A percentile compares a stretch with the other conserved stretches of the same genome.
These are phyloP conservation scores for Vulpes lagopus DNA, from an alignment of 2,113 vertebrate species.

Conservation along the genomic window DNA sequence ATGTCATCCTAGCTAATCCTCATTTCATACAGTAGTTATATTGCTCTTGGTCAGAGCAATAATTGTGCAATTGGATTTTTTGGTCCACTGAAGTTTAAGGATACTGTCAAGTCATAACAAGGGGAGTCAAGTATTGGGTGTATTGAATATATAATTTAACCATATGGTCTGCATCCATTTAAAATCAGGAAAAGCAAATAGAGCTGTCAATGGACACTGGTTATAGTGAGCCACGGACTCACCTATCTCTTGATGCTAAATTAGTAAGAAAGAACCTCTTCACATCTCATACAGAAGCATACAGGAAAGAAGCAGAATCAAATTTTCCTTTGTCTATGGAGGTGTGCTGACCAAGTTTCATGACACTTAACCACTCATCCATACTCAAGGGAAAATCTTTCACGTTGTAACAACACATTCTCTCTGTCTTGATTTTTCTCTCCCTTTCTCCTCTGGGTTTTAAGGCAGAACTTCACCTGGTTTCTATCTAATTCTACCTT, in stretches of 20 bases:
- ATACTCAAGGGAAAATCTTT: not conserved
- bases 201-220: not conserved
- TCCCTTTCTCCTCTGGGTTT: not conserved
- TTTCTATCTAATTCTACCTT: not conserved
- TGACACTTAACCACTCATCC: not conserved
- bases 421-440: not conserved
- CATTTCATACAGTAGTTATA: constrained; percentile 73
- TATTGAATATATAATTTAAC: constrained; percentile 75
- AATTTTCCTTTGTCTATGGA: not conserved
- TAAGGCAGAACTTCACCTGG: not conserved
- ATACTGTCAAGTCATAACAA: constrained; percentile 67
- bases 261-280: constrained; percentile 7
- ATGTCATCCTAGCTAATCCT: constrained; percentile 51
- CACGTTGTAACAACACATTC: not conserved
- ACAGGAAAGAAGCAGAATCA: not conserved
- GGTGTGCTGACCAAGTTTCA: not conserved
- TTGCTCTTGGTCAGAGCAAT: constrained; percentile 58
- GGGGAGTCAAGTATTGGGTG: constrained; percentile 67
- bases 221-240: not conserved
- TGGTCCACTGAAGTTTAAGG: constrained; percentile 79
- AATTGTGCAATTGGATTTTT: constrained; percentile 81
- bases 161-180: constrained; percentile 29
- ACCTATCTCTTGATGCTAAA: not conserved
- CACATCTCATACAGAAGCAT: not conserved
- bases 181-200: constrained; percentile 63